A percentile compares a stretch with the other conserved stretches of the same genome.
phyloP scores from a whole-genome alignment of 2,797 vertebrate species.

The Podarcis siculus region DNA sequence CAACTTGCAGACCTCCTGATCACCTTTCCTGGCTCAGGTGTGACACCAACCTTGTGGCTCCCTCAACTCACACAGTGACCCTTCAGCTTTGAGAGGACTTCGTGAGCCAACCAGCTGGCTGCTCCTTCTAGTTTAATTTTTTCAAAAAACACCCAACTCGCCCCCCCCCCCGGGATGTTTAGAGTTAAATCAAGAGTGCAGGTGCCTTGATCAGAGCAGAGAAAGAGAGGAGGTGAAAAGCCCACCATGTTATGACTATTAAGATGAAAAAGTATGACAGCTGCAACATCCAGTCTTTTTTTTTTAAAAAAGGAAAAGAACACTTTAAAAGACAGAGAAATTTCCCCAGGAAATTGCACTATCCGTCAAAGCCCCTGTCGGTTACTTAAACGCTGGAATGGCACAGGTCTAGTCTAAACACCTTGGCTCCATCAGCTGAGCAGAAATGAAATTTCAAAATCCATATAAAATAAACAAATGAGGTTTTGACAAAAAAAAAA shows the following conservation, averaged over 20 bases:
- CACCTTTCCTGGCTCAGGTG: neutral
- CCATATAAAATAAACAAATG: neutral
- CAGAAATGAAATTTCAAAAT: neutral
- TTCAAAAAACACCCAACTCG: neutral
- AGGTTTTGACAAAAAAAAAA: neutral
- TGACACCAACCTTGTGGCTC: neutral
- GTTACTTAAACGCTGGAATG: neutral
- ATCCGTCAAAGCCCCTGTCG: neutral
- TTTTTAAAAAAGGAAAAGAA: slow-evolving; percentile 13
- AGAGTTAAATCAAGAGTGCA: slow-evolving; percentile 13
- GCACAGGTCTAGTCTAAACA: neutral
- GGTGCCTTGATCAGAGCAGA: neutral
- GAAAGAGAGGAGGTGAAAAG: neutral
- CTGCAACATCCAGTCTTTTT: slow-evolving; percentile 25
- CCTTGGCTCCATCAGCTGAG: neutral
- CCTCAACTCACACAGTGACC: no score
- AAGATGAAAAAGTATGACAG: slow-evolving; percentile 11
- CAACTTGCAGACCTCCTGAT: neutral
- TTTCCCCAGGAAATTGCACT: neutral
- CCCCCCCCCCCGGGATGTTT: neutral
- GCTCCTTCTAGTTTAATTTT: neutral
- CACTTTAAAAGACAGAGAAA: slow-evolving; percentile 32
- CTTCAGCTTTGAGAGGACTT: neutral
- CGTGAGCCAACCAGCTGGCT: neutral
- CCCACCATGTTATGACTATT: slow-evolving; percentile 18